Evolutionary conservation across 2,113 vertebrate species (phyloP).

Genomic region (Oreochromis niloticus): DNA sequence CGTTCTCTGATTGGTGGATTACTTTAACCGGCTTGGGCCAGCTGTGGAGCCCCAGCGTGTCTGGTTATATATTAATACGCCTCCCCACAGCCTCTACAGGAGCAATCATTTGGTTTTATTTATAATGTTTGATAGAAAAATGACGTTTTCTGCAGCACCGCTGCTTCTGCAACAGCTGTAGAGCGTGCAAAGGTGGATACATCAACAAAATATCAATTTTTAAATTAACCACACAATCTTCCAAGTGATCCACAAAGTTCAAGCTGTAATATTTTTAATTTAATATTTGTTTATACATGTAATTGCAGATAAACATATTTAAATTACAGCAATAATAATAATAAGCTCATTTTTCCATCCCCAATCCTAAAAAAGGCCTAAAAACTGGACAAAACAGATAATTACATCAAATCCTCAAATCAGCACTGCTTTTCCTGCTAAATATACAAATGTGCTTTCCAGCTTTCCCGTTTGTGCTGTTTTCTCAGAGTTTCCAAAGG

Average conservation of each 20-base stretch:
- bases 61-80: accelerated
- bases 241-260: neutral
- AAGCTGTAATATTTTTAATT: neutral
- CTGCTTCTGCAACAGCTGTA: accelerated
- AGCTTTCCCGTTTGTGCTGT: neutral
- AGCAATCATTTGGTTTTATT: neutral
- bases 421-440: neutral
- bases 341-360: neutral
- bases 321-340: neutral
- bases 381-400: accelerated
- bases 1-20: neutral
- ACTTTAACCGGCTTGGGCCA: accelerated
- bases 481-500: neutral
- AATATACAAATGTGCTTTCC: neutral
- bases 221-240: neutral
- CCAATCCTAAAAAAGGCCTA: neutral
- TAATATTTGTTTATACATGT: neutral
- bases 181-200: neutral
- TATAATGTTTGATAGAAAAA: neutral
- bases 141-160: accelerated
- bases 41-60: accelerated
- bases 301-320: neutral
- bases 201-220: neutral
- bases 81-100: neutral
- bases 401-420: neutral